Evolutionary conservation across 2,888 invertebrate genomes (phyloP).

Genomic region (Tupiocoris notatus): DNA sequence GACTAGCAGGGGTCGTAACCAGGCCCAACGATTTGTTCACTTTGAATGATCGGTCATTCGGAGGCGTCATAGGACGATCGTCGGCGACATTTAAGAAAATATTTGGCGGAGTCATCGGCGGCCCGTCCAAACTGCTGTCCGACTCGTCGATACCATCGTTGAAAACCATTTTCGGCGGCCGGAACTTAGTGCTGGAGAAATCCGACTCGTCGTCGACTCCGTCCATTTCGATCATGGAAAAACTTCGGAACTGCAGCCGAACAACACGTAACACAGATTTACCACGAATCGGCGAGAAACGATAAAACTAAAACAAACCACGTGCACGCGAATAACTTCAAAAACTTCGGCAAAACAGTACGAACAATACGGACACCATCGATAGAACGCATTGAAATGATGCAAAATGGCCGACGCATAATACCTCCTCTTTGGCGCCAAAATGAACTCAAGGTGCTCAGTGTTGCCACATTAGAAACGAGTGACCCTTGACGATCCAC

Average conservation of each 20-base stretch:
- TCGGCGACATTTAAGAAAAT: not conserved
- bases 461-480: not conserved
- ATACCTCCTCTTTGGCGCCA: not conserved
- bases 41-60: slow-evolving; percentile 42
- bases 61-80: slow-evolving; percentile 43
- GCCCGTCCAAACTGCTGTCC: not conserved
- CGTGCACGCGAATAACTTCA: not conserved
- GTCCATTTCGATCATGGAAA: slow-evolving; percentile 3
- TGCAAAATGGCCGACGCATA: not conserved
- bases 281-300: not conserved
- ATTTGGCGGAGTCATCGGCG: not conserved
- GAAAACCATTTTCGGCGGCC: not conserved
- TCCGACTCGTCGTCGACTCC: slow-evolving; percentile 11
- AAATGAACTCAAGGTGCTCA: not conserved
- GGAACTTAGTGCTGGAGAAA: not conserved
- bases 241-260: not conserved
- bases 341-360: not conserved
- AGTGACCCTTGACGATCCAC: not conserved
- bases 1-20: slow-evolving; percentile 46
- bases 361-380: not conserved
- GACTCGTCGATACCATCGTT: slow-evolving; percentile 7
- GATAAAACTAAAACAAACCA: not conserved
- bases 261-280: not conserved
- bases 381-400: not conserved
- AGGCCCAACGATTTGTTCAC: slow-evolving; percentile 45